Percentiles rank a stretch among this genome's conserved stretches.
Conservation (phyloP, 2,113 vertebrate species). For the Brachyhypopomus gauderio region DNA sequence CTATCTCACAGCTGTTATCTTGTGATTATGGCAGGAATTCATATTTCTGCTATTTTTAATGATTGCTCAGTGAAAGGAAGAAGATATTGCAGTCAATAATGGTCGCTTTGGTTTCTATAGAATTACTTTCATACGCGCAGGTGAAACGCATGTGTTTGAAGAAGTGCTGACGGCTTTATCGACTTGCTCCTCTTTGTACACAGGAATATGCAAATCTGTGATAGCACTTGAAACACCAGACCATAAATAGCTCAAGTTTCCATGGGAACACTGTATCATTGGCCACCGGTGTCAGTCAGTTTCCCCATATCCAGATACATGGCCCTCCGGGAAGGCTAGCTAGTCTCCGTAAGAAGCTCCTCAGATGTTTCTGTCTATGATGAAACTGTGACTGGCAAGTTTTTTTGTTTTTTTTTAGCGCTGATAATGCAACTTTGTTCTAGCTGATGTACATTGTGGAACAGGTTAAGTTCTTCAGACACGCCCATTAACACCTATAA, state of each 20-base stretch:
- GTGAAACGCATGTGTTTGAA: not conserved
- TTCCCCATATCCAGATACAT: conserved; percentile 23
- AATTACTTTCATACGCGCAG: not conserved
- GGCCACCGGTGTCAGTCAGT: conserved; percentile 40
- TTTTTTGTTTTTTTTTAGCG: too few relatives aligned
- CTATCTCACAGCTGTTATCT: too few relatives aligned
- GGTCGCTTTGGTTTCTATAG: not conserved
- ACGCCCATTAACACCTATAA: not conserved
- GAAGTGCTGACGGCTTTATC: conserved; percentile 11
- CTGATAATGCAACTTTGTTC: too few relatives aligned
- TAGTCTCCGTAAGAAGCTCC: not conserved
- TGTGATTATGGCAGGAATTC: too few relatives aligned
- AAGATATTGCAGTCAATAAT: not conserved
- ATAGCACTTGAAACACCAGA: conserved; percentile 39
- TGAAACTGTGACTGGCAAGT: too few relatives aligned
- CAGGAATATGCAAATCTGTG: conserved; percentile 52
- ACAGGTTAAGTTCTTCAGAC: not conserved
- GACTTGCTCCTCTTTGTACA: conserved; percentile 33
- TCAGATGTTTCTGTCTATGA: not conserved
- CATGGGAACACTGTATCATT: conserved; percentile 54
- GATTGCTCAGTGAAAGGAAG: too few relatives aligned
- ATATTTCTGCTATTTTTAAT: too few relatives aligned
- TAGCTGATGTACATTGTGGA: too few relatives aligned
- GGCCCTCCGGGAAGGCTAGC: not conserved
- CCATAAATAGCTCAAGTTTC: conserved; percentile 58